Conservation (phyloP, 1,140 invertebrate genomes). For the Aphis gossypii region DNA sequence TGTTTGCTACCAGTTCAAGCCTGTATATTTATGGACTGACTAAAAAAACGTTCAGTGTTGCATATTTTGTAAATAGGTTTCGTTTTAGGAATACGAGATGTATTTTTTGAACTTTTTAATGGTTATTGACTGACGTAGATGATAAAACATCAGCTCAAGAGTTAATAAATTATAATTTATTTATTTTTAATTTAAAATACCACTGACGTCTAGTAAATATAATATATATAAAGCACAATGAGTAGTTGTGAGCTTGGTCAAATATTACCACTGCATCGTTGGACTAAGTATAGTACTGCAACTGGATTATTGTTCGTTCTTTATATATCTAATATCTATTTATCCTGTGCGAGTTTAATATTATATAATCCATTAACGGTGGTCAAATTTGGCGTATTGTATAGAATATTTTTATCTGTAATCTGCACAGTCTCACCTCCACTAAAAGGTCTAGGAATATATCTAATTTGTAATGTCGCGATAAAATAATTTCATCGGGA, state of each 20-base stretch:
- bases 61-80: neutral
- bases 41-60: neutral
- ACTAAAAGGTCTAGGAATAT: too few species aligned
- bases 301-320: neutral
- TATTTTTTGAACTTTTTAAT: constrained; percentile 29
- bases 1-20: constrained; percentile 29
- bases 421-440: too few species aligned
- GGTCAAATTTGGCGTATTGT: neutral
- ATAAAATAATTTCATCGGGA: neutral
- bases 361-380: neutral
- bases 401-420: neutral
- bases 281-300: neutral
- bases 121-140: constrained; percentile 7
- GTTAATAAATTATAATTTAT: neutral
- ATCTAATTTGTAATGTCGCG: too few species aligned
- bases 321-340: neutral
- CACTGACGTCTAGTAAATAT: neutral
- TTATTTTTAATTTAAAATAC: constrained; percentile 25
- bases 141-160: neutral
- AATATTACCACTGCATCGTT: neutral
- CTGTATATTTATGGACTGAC: neutral
- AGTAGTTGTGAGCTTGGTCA: neutral
- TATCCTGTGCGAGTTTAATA: neutral
- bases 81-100: neutral
- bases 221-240: neutral